Conservation (phyloP, 2,113 vertebrate species). For the Larimichthys polyactis region DNA sequence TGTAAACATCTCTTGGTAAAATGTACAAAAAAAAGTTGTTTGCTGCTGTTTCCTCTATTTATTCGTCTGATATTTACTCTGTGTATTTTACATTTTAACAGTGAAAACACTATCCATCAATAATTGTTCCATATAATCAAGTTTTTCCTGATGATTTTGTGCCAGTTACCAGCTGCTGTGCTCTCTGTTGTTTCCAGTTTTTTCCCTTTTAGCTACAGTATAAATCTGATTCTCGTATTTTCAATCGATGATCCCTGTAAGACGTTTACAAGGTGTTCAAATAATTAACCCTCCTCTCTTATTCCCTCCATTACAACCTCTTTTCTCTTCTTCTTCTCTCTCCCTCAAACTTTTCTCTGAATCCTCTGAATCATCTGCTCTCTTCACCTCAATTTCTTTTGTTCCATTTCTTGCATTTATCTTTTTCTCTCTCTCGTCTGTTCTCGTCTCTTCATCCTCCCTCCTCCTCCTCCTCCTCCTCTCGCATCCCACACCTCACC, state of each 20-base stretch:
- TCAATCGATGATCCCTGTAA: conserved; percentile 30
- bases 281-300: conserved; percentile 61
- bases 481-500: background rate
- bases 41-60: background rate
- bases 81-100: background rate
- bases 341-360: conserved; percentile 20
- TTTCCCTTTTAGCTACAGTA: background rate
- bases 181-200: background rate
- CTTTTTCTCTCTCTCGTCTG: conserved; percentile 8
- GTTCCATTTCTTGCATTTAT: conserved; percentile 24
- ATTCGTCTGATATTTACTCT: background rate
- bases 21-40: too few relatives aligned
- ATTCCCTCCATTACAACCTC: conserved; percentile 37
- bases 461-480: background rate
- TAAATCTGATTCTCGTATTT: conserved; percentile 13
- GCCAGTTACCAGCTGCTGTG: background rate
- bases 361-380: conserved; percentile 48
- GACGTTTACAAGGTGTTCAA: conserved; percentile 34
- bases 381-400: conserved; percentile 46
- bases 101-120: background rate
- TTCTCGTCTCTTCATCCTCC: conserved; percentile 1
- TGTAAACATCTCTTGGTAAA: background rate
- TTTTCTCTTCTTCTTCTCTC: conserved; percentile 21
- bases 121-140: background rate
- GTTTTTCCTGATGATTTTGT: background rate